phyloP scores from a whole-genome alignment of 1,140 invertebrate species.

The Antheraea pernyi region DNA sequence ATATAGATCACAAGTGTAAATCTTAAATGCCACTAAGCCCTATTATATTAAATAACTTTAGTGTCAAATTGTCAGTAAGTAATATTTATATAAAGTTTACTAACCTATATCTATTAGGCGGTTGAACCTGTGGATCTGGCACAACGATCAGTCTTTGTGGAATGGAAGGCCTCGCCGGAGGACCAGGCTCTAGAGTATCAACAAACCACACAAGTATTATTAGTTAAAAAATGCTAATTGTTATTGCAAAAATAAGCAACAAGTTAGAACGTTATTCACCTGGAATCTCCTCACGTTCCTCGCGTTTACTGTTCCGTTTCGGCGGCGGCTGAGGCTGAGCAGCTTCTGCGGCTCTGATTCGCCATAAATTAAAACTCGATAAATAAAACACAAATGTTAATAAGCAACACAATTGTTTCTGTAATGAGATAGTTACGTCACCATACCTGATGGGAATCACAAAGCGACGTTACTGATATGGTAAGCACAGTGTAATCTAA shows the following conservation, averaged over 20 bases:
- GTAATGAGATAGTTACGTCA: no score
- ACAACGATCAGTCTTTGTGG: conserved; percentile 93
- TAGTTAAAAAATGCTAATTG: conserved; percentile 19
- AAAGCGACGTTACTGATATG: no score
- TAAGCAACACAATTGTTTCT: conserved; percentile 11
- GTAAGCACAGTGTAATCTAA: no score
- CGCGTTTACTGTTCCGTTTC: conserved; percentile 79
- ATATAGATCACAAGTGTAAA: no score
- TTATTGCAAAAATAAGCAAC: conserved; percentile 14
- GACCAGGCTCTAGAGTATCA: conserved; percentile 85
- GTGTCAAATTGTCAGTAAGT: background rate
- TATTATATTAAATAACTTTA: background rate
- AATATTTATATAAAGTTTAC: conserved; percentile 13
- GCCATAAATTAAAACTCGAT: conserved; percentile 13
- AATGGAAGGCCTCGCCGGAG: conserved; percentile 90
- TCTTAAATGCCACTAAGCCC: background rate
- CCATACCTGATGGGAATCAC: no score
- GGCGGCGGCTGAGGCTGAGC: conserved; percentile 78
- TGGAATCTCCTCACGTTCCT: conserved; percentile 78
- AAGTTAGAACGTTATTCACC: conserved; percentile 35
- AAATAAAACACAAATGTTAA: conserved; percentile 14
- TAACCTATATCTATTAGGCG: conserved; percentile 79
- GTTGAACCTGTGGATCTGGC: conserved; percentile 81
- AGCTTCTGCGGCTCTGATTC: conserved; percentile 66
- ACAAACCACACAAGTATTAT: conserved; percentile 24